Evolutionary conservation across 2,113 vertebrate species (phyloP), one percentile per base, ranked within the genome.

Genomic region (Vanacampus margaritifer): DNA sequence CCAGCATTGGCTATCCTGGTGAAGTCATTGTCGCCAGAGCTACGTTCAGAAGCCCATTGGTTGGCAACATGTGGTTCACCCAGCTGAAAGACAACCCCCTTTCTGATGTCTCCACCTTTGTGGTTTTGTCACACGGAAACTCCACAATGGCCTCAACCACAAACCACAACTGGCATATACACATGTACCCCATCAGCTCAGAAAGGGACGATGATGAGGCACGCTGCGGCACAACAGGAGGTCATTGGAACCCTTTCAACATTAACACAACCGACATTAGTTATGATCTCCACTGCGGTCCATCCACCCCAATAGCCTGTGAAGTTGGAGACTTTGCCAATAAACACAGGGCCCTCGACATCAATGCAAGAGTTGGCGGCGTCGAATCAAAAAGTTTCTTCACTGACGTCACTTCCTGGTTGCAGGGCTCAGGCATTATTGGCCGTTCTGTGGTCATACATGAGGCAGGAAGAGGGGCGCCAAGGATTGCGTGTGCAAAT

Each of bases 91-190:
- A 67, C 74, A 78, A 89, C 53, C 90, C 90, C n/a, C 78, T 92
- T 51, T 89, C 91, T 23, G 93, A 94, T n/a, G 83, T 94, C 3
- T 87, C 92, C 6, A 69, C 93, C 48, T 94, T 93, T 60, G 21
- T 88, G 69, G 87, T 93, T 74, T 71, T 94, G 36, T 77, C 83
- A 3, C 89, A 92, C 14, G 88, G 87, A 64, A 79, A 78, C 60
- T 54, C 73, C 28, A 78, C 84, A 14, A 62, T 16, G 8, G 28
- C 45, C 0, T 45, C 73, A 36, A 93, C 89, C 53, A 21, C 0
- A 54, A 80, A 88, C 35, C 93, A 94, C 73, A 89, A 87, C 61
- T 94, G 93, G 92, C 92, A 93, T 60, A 75, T 93, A 73, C 92
- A 94, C 63, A 62, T 1, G 1, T 86, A 76, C 68, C 91, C 92